Base-by-base conservation (phyloP, 1,140 invertebrate species). In the Trichogramma pretiosum region DNA sequence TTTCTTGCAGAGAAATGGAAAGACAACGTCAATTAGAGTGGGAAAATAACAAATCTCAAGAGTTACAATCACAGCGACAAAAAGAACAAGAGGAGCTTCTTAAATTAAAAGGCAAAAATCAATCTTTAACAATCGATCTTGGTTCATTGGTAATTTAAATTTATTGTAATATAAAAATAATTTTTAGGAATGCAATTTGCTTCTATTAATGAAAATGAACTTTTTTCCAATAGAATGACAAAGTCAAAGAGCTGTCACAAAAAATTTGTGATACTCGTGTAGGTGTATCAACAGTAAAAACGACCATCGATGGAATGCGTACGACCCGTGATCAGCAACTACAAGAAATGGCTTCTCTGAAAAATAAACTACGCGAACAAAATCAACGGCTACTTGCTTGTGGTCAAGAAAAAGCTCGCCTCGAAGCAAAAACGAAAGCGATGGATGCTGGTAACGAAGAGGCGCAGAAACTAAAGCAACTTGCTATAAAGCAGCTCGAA, bases 221-320 rank as follows among this genome's bases (percentile, higher is more conserved):
- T 10, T 34, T 43, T 36, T 26, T 33, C 10, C 60, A 62, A 24
- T 50, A 83, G 74, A 85, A 86, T 58, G 85, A 85, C 23, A 89
- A 87, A 70, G 85, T 93, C 2, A 84, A 83, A 53, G 89, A 96
- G 65, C 63, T 96, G 37, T 89, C 86, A 18, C 79, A 82, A 56
- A 91, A 89, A 62, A 93, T 96, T 50, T 83, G 82, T 52, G 89
- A 93, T 59, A 92, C 90, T 0, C 77, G 91, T 3, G 81, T 85
- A 22, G 85, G 84, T 16, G 94, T 99, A 0, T 88, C 92, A 0
- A 85, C 87, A 30, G 87, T 95, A 0, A 98, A 98, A 70, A 80
- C 85, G 2, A 91, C 89, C 18, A 99, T 99, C 53, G 95, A 99
- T 73, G 85, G 87, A 4, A 98, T 99, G 95, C 74, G 94, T 40